phyloP scores from a whole-genome alignment of 2,888 invertebrate species.

The Neocrepidodera transversa region DNA sequence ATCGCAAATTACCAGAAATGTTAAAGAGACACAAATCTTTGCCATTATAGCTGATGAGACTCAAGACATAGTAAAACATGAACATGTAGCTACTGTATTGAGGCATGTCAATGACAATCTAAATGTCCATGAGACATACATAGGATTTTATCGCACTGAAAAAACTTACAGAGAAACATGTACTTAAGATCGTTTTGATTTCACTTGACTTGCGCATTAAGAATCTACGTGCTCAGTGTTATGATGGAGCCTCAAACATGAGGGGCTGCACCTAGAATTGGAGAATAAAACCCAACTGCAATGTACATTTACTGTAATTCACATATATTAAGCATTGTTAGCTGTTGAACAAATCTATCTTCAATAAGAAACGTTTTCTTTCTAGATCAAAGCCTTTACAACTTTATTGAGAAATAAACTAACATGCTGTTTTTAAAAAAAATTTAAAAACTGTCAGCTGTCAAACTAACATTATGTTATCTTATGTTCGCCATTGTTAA shows the following conservation, averaged over 20 bases:
- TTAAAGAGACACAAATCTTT: too few species aligned
- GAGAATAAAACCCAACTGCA: constrained; percentile 1
- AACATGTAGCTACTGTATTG: not conserved
- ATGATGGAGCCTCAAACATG: constrained; percentile 7
- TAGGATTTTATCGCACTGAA: not conserved
- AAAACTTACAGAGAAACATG: not conserved
- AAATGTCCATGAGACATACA: not conserved
- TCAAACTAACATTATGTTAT: too few species aligned
- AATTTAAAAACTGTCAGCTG: not conserved
- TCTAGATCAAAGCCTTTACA: too few species aligned
- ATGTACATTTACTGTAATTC: constrained; percentile 19
- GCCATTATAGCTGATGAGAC: not conserved
- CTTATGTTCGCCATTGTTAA: too few species aligned
- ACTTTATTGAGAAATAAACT: constrained; percentile 17
- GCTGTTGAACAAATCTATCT: too few species aligned
- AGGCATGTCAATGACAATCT: constrained; percentile 8
- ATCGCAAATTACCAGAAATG: not conserved
- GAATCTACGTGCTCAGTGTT: constrained; percentile 1
- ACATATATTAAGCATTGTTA: not conserved
- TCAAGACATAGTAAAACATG: not conserved
- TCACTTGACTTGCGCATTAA: constrained; percentile 1
- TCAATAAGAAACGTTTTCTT: constrained; percentile 4
- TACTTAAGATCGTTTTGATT: not conserved
- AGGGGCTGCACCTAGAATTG: not conserved
- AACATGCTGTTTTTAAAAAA: constrained; percentile 13